Percentiles rank a stretch among this genome's conserved stretches.
These are phyloP conservation scores for Parapsyche elsis DNA, from an alignment of 1,140 invertebrate species.

Conservation along the genomic window DNA sequence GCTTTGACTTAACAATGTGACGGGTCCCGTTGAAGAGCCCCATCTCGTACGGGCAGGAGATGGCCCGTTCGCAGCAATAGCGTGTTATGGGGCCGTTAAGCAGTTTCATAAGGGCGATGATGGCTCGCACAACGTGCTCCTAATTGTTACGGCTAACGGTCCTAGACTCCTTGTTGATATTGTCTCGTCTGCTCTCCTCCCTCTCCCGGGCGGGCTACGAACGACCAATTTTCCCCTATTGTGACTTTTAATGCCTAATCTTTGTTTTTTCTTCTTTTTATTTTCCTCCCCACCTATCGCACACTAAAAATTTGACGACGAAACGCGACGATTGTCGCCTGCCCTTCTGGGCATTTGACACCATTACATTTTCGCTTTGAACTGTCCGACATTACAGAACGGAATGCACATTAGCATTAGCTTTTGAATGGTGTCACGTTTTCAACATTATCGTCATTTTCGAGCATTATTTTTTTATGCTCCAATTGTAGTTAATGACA, in stretches of 20 bases:
- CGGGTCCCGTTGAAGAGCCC: constrained; percentile 5
- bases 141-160: constrained; percentile 52
- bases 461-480: constrained; percentile 26
- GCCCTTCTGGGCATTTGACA: neutral
- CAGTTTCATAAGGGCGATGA: constrained; percentile 54
- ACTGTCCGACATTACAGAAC: neutral
- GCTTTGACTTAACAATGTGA: constrained; percentile 17
- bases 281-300: neutral
- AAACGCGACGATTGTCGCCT: neutral
- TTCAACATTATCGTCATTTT: constrained; percentile 17
- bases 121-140: constrained; percentile 52
- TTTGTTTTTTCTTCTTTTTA: constrained; percentile 45
- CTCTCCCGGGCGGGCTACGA: neutral
- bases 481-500: constrained; percentile 13
- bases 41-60: neutral
- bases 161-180: constrained; percentile 39
- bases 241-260: constrained; percentile 44
- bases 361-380: neutral
- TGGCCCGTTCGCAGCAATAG: constrained; percentile 29
- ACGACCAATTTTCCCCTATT: constrained; percentile 43
- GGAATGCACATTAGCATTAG: neutral
- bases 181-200: constrained; percentile 37
- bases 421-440: constrained; percentile 16
- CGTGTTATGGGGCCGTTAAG: constrained; percentile 51
- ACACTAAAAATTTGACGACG: neutral